Base-by-base conservation (phyloP, 1,140 invertebrate species). In the Copidosoma floridanum region DNA sequence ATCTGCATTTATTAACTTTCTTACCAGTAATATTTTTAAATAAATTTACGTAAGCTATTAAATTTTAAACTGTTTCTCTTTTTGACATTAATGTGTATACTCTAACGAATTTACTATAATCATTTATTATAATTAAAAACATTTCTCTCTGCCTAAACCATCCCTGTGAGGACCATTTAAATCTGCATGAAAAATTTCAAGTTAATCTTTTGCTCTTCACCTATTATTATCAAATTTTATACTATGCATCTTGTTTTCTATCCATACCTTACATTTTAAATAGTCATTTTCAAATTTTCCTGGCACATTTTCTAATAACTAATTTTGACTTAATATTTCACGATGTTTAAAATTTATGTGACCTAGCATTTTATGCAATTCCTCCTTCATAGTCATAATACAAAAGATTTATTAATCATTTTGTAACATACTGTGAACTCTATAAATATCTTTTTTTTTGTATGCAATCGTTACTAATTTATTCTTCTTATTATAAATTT, bases 1-100 rank as follows among this genome's bases (percentile, higher is more conserved):
- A 71, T 63, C 63, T 65, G 20, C 67, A 27, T 35, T 57, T 57
- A 63, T 68, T 71, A 21, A 73, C 57, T 27, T 43, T 61, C 53
- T 68, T 70, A 51, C 63, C 44, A n/a, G 58, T 66, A 5, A 40
- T n/a, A 48, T 48, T 48, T 29, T 48, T 27, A 18, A 48, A 2
- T 48, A 27, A n/a, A 48, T 48, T 48, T 27, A 48, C 6, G 20
- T 48, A 48, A 18, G 2, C 32, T 32, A 32, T 27, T 4, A 52
- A 11, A n/a, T 35, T 37, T 10, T 38, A 29, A 38, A 37, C 35
- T 14, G 38, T 23, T 52, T 52, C 29, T 6, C 24, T 52, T 38
- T 38, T 52, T 37, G 20, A 16, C 38, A 37, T 52, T 8, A 52
- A 21, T 12, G 29, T 32, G 37, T 35, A 51, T 1, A 51, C 29